Evolutionary conservation across 1,140 invertebrate species (phyloP), one percentile per base, ranked within the genome.

Genomic region (Muscidifurax raptorellus): DNA sequence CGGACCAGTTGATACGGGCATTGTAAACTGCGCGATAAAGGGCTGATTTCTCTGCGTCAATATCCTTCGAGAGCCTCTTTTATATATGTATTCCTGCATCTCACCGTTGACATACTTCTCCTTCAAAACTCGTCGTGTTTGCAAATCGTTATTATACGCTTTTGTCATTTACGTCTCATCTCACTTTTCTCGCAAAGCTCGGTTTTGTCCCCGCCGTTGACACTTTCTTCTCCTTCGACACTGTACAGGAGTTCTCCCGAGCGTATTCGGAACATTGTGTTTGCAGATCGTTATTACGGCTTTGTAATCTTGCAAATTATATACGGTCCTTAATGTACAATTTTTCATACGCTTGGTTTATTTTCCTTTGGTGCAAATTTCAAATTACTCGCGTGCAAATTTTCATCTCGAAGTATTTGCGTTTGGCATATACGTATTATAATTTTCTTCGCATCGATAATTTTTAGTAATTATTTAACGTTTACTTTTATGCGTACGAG

Each of bases 11-110:
- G 52, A 59, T 59, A 59, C n/a, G n/a, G 18, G 72, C 86, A 87
- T 89, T 86, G 89, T 89, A 90, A 91, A 91, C 89, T 88, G 87
- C 88, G 88, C 90, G 88, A 91, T 91, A 90, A 91, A 91, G 81
- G 30, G 40, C 77, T 66, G 36, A 67, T 75, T 82, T 75, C 79
- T 80, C 67, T 27, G n/a, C 64, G 66, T 81, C 22, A 66, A 74
- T 71, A 83, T 64, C 67, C 28, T 32, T 76, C 47, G 44, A 80
- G 69, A 86, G 52, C 30, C 27, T 30, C 25, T 27, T 10, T 47
- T 79, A 59, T 22, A n/a, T 22, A 0, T 22, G 52, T 18, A 59
- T 59, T 67, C 15, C 36, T 80, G 9, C 15, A 13, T 66, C 47
- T 79, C 44, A 22, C 47, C 22, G 59, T 67, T 36, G 5, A 13